Conservation (phyloP, 2,113 vertebrate genomes). For the Recurvirostra avosetta region DNA sequence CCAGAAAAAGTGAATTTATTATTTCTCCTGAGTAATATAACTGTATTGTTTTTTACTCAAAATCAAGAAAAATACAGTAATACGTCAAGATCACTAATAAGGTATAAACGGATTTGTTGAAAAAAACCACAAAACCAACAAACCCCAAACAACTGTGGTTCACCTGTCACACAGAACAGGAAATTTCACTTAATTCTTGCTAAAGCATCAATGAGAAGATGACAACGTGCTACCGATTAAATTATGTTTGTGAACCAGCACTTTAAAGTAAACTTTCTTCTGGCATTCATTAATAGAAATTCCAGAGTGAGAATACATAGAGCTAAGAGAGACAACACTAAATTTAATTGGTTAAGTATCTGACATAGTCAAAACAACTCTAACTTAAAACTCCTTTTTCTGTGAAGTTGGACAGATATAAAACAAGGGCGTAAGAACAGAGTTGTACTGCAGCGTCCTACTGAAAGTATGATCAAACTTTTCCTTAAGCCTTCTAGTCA, state of each 20-base stretch:
- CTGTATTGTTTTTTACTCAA: neutral
- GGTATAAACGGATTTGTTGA: neutral
- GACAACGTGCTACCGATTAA: neutral
- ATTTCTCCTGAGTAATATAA: neutral
- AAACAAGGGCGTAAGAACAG: neutral
- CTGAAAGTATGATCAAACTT: neutral
- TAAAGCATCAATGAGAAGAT: neutral
- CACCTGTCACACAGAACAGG: neutral
- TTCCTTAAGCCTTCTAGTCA: neutral
- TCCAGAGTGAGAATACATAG: neutral
- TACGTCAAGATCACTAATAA: neutral
- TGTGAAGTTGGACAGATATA: neutral
- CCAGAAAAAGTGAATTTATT: neutral
- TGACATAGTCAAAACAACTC: neutral
- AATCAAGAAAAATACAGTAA: neutral
- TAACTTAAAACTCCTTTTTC: neutral
- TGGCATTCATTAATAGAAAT: neutral
- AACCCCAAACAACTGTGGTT: neutral
- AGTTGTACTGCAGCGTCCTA: neutral
- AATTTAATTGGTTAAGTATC: neutral
- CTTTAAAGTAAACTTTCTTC: neutral
- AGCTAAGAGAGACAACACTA: neutral
- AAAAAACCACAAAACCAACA: neutral
- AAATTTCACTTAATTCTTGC: neutral
- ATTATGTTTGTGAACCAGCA: neutral